Base-by-base conservation (phyloP, 2,888 invertebrate species). In the Catocala fraxini region DNA sequence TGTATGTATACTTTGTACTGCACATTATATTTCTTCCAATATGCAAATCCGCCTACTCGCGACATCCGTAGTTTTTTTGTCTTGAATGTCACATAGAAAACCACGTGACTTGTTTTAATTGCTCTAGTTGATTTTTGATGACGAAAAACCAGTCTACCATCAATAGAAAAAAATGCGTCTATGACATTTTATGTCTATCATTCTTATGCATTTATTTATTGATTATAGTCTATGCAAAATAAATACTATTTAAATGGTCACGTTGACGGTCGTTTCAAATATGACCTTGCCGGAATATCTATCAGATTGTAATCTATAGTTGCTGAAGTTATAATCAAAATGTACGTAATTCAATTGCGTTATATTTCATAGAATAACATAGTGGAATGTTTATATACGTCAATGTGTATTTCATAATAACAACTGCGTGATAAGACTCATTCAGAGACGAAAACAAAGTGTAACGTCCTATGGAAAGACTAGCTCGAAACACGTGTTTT, bases 381-480 rank as follows among this genome's bases (percentile, higher is more conserved):
- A 13, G 7, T 5, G 45, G 12, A 41, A 13, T 54, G 59, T 59
- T 48, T 49, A 48, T 47, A 39, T 49, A 43, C 48, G 59, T 59
- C 49, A 54, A 41, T 9, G 6, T 49, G 42, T 45, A 43, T 49
- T 59, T 49, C 54, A 59, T 54, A 49, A 54, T 45, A 48, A 56
- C 34, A 57, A 53, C 25, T 56, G 49, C 25, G 9, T 41, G 55
- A 55, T 55, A 55, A 55, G 15, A 47, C 39, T 39, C 35, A 9
- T 12, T 33, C 5, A 34, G 2, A 13, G 33, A 10, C 13, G 12
- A 41, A 41, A 15, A 55, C 47, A 47, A 47, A n/a, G 45, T 11
- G 9, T 54, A 45, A 41, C 7, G 15, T 25, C 25, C 13, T 47
- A 13, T 25, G 35, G 9, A 34, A 34, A 34, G 46, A 15, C 33